Evolutionary conservation across 2,113 vertebrate genomes (phyloP).

Genomic region (Poeciliopsis turrubarensis): DNA sequence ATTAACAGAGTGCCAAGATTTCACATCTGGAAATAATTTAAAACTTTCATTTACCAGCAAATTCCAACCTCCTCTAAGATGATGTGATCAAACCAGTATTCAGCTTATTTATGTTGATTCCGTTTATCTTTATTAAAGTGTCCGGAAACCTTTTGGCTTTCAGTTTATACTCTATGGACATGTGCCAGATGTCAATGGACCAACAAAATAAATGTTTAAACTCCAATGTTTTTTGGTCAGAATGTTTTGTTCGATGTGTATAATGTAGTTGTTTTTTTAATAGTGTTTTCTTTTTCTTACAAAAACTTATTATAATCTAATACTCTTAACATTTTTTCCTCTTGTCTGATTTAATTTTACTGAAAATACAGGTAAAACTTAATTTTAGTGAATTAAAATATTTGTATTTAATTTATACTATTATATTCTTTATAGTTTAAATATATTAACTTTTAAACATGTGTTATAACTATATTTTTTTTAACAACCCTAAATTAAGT

Average conservation of each 20-base stretch:
- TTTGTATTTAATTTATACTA: background rate
- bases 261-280: background rate
- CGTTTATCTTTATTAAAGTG: no score
- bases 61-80: no score
- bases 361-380: no score
- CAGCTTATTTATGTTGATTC: no score
- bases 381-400: no score
- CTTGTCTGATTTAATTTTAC: background rate
- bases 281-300: background rate
- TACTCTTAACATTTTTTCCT: no score
- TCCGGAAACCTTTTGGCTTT: no score
- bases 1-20: background rate
- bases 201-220: background rate
- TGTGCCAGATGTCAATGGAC: background rate
- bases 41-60: background rate
- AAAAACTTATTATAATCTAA: no score
- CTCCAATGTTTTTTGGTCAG: background rate
- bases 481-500: no score
- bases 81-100: no score
- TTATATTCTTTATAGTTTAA: background rate
- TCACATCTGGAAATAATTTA: background rate
- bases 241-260: background rate
- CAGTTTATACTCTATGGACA: background rate
- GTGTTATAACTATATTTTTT: no score
- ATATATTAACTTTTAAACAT: no score